Base-by-base conservation (phyloP, 2,888 invertebrate genomes). In the Lycophotia porphyrea region DNA sequence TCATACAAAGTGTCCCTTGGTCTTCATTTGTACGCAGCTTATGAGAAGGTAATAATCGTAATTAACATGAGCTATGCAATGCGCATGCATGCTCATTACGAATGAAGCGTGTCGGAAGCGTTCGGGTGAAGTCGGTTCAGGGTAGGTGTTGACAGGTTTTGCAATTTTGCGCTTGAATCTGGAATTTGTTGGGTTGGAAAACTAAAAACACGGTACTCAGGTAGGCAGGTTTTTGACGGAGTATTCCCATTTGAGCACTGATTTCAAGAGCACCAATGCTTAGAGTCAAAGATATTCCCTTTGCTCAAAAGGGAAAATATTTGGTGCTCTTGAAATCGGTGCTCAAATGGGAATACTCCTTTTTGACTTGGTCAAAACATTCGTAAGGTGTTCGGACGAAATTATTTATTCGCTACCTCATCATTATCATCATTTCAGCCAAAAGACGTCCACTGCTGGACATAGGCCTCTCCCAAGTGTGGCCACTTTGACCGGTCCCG, bases 61-160 rank as follows among this genome's bases (percentile, higher is more conserved):
- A 77, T 84, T 72, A 78, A 24, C 67, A 60, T 71, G 7, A 66
- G 52, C 74, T 47, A 78, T 77, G 63, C 79, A 52, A 47, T 58
- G 42, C 8, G 64, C 67, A 78, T 76, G 64, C 67, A 78, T 76
- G 61, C 61, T 64, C 65, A 74, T 60, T 73, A 67, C 42, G 64
- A 69, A 76, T 80, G 67, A 61, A 72, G 61, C 76, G 60, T 77
- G 69, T 73, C 72, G 63, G 55, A 67, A 31, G 71, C 52, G 44
- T 75, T 72, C 68, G 63, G 72, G 21, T 7, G 39, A 82, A 79
- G 63, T 79, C 63, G 36, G 47, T n/a, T 34, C 42, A 42, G 9
- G 15, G 9, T 31, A 31, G 36, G 3, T 27, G 76, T 80, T 83
- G 74, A 31, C 39, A 44, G 27, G 9, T 34, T n/a, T 15, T 0